A percentile compares a stretch with the other conserved stretches of the same genome.
These are phyloP conservation scores for Odontophorus gujanensis DNA, from an alignment of 2,113 vertebrate genomes.

Conservation along the genomic window DNA sequence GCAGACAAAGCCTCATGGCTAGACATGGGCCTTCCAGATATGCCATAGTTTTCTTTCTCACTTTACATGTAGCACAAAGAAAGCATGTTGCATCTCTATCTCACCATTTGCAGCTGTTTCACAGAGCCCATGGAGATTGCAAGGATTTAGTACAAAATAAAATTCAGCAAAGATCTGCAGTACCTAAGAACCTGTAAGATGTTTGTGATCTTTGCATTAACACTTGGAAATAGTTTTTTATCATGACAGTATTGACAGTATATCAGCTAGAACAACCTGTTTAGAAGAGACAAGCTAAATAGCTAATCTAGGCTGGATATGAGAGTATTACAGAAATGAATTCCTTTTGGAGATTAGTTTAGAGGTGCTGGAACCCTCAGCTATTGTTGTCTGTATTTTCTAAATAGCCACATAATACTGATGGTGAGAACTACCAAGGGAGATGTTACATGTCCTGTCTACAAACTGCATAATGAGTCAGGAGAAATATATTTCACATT, in stretches of 20 bases:
- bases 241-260: neutral
- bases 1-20: neutral
- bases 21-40: neutral
- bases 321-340: neutral
- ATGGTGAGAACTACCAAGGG: neutral
- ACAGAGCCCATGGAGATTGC: neutral
- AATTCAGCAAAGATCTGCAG: neutral
- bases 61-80: neutral
- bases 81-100: neutral
- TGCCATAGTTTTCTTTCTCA: neutral
- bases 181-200: neutral
- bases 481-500: neutral
- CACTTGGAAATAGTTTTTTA: neutral
- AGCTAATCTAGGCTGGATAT: neutral
- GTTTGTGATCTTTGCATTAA: neutral
- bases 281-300: neutral
- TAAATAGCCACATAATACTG: neutral
- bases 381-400: neutral
- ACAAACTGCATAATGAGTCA: neutral
- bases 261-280: neutral
- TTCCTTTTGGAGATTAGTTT: neutral
- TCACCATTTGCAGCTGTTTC: neutral
- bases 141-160: neutral
- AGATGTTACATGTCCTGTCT: neutral
- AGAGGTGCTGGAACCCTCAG: neutral